Conservation (phyloP, 2,797 vertebrate genomes). For the Melanotaenia pygmaea region DNA sequence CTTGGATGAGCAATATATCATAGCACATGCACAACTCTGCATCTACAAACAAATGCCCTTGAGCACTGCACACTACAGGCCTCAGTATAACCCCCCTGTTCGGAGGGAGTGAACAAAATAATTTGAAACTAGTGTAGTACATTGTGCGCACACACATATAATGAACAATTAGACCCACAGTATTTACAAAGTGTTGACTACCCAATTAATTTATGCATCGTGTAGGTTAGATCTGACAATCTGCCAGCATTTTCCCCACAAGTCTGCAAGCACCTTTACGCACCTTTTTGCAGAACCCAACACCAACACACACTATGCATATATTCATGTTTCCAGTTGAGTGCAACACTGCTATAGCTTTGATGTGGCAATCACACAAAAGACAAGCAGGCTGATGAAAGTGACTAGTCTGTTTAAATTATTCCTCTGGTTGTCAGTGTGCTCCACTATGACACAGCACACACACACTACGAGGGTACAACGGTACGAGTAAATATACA, state of each 20-base stretch:
- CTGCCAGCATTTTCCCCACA: conserved; percentile 41
- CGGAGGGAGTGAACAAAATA: conserved; percentile 86
- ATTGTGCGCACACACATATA: neutral
- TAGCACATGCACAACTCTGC: conserved; percentile 56
- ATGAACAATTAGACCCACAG: conserved; percentile 32
- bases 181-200: conserved; percentile 49
- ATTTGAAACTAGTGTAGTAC: conserved; percentile 81
- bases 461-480: conserved; percentile 76
- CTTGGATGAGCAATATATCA: conserved; percentile 96
- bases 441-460: conserved; percentile 82
- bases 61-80: conserved; percentile 88
- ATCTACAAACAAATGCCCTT: conserved; percentile 90
- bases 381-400: conserved; percentile 89
- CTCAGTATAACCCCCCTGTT: conserved; percentile 85
- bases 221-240: conserved; percentile 48
- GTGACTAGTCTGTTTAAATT: conserved; percentile 84
- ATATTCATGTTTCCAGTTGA: conserved; percentile 89
- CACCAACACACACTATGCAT: conserved; percentile 82
- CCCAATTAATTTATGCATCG: conserved; percentile 46
- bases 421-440: conserved; percentile 86
- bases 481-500: conserved; percentile 98
- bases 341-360: conserved; percentile 83
- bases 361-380: conserved; percentile 85
- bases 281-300: conserved; percentile 37
- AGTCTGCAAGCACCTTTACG: conserved; percentile 59